Evolutionary conservation across 2,113 vertebrate species (phyloP).

Genomic region (Panthera tigris): DNA sequence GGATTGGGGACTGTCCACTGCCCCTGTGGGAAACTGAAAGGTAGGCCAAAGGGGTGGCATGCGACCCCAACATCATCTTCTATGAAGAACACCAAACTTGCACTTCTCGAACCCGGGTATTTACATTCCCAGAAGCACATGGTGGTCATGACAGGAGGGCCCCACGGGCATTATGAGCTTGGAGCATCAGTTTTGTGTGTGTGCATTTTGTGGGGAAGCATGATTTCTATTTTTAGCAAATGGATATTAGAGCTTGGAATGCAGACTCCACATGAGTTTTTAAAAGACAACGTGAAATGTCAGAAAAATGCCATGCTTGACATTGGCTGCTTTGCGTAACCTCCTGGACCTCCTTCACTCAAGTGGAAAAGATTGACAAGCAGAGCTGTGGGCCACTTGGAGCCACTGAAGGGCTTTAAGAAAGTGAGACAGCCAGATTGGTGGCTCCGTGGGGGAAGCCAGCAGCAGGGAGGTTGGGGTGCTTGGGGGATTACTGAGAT

Average conservation of each 20-base stretch:
- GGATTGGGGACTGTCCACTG: neutral
- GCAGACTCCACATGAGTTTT: neutral
- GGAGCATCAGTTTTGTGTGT: neutral
- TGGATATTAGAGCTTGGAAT: neutral
- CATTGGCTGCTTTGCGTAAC: neutral
- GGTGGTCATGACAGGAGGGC: rapidly evolving
- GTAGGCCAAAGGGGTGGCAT: rapidly evolving
- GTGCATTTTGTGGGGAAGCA: neutral
- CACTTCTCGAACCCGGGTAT: neutral
- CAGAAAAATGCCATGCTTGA: neutral
- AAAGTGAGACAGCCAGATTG: neutral
- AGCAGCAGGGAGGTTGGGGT: too few relatives aligned
- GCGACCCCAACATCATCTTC: neutral
- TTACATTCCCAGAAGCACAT: rapidly evolving
- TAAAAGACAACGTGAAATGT: neutral
- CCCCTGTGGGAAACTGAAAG: too few relatives aligned
- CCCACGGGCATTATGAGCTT: rapidly evolving
- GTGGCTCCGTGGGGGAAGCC: neutral
- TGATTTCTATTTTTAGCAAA: neutral
- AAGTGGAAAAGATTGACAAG: neutral
- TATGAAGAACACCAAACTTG: neutral
- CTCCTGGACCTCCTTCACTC: neutral
- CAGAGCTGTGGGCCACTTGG: neutral
- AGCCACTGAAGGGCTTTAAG: neutral
- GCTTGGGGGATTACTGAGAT: neutral